Percentiles rank a stretch among this genome's conserved stretches.
These are phyloP conservation scores for Chaetodon trifasciatus DNA, from an alignment of 2,797 vertebrate genomes.

Conservation along the genomic window DNA sequence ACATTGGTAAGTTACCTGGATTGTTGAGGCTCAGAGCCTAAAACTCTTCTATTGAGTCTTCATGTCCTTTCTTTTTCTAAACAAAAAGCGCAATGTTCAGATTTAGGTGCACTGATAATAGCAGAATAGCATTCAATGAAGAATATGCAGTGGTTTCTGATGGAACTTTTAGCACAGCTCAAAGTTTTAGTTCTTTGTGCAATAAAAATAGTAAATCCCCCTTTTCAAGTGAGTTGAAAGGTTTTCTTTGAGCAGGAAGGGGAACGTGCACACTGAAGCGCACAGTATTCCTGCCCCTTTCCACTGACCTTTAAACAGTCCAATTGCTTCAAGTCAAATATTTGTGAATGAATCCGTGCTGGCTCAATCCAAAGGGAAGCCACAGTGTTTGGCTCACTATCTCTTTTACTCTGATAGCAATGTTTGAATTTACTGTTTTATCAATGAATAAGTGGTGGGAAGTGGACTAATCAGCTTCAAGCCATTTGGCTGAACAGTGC, in stretches of 20 bases:
- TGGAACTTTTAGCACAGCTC: not conserved
- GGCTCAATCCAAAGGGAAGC: conserved; percentile 6
- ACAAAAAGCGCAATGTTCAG: not conserved
- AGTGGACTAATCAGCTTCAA: not conserved
- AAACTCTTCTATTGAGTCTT: not conserved
- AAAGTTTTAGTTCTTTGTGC: not conserved
- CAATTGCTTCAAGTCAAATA: conserved; percentile 54
- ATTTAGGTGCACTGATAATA: not conserved
- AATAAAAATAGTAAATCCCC: not conserved
- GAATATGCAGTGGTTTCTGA: not conserved
- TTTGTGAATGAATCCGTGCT: conserved; percentile 33
- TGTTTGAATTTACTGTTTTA: conserved; percentile 49
- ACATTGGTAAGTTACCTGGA: too few species aligned
- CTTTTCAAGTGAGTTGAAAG: not conserved
- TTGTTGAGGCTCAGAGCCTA: not conserved
- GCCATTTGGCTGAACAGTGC: not conserved
- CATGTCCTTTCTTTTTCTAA: not conserved
- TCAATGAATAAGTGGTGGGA: not conserved
- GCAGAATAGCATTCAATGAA: not conserved
- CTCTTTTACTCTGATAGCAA: conserved; percentile 43
- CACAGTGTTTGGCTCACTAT: conserved; percentile 7
- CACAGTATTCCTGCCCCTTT: not conserved
- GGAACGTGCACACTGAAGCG: not conserved
- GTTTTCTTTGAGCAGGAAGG: not conserved
- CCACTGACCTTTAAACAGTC: conserved; percentile 37